Evolutionary conservation across 2,797 vertebrate species (phyloP).

Genomic region (Prionace glauca): DNA sequence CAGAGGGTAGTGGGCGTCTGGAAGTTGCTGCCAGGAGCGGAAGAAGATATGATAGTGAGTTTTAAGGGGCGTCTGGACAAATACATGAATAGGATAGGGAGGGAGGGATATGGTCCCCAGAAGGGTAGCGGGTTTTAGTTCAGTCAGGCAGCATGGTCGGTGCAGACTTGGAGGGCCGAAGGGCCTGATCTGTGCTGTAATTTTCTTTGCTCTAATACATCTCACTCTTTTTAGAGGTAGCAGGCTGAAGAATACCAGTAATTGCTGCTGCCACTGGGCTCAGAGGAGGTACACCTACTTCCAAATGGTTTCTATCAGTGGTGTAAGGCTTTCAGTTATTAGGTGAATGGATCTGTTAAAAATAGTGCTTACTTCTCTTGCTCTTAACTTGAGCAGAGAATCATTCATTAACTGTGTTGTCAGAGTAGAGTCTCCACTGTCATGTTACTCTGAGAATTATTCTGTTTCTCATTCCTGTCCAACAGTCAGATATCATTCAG

Average conservation of each 20-base stretch:
- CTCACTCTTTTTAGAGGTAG: neutral
- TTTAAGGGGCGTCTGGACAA: too few species aligned
- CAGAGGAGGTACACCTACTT: neutral
- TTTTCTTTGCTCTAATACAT: neutral
- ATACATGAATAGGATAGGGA: too few species aligned
- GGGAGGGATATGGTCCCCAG: too few species aligned
- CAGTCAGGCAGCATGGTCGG: too few species aligned
- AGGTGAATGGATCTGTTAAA: neutral
- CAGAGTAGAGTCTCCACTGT: neutral
- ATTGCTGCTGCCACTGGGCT: neutral
- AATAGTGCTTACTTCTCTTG: neutral
- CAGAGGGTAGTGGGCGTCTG: too few species aligned
- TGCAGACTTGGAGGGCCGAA: too few species aligned
- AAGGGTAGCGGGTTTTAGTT: too few species aligned
- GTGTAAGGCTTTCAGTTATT: neutral
- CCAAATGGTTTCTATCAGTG: neutral
- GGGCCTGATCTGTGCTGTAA: too few species aligned
- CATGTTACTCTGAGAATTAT: neutral
- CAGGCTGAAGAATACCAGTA: neutral
- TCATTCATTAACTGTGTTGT: neutral
- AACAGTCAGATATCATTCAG: neutral
- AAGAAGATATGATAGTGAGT: too few species aligned
- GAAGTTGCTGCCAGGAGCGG: too few species aligned
- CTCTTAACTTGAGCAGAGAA: neutral
- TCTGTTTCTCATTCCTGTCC: neutral